phyloP scores from a whole-genome alignment of 2,113 vertebrate genomes.

The Eulacestoma nigropectus region DNA sequence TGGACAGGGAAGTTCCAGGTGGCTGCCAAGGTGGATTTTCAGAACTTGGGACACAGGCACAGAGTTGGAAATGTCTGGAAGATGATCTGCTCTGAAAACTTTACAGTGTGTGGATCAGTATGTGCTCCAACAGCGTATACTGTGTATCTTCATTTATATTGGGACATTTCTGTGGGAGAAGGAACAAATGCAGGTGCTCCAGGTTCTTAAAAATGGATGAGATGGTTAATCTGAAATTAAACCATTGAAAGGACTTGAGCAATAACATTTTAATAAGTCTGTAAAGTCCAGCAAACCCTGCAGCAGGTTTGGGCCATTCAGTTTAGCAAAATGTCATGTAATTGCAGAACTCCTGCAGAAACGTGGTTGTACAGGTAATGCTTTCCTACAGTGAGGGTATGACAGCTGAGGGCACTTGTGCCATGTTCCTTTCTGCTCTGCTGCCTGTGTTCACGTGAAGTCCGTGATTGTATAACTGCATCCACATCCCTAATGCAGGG shows the following conservation, averaged over 20 bases:
- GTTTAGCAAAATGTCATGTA: not conserved
- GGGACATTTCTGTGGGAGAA: not conserved
- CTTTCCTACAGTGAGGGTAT: not conserved
- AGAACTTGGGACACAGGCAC: not conserved
- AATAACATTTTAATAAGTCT: not conserved
- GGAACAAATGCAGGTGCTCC: too few relatives aligned
- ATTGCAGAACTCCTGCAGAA: not conserved
- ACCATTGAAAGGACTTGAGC: not conserved
- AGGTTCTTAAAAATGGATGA: not conserved
- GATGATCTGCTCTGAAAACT: not conserved
- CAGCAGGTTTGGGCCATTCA: not conserved
- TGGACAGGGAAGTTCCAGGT: not conserved
- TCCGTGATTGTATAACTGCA: not conserved
- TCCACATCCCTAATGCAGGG: not conserved
- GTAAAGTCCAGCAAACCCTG: not conserved
- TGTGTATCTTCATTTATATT: not conserved
- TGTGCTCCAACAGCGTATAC: not conserved
- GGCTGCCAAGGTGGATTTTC: not conserved
- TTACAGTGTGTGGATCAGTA: not conserved
- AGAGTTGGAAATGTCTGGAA: not conserved
- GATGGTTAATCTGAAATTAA: not conserved
- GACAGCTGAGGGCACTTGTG: not conserved
- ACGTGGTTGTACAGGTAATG: rapidly evolving
- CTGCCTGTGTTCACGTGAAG: not conserved
- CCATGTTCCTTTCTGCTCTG: not conserved